phyloP scores from a whole-genome alignment of 2,113 vertebrate species.

The Hiodon alosoides region DNA sequence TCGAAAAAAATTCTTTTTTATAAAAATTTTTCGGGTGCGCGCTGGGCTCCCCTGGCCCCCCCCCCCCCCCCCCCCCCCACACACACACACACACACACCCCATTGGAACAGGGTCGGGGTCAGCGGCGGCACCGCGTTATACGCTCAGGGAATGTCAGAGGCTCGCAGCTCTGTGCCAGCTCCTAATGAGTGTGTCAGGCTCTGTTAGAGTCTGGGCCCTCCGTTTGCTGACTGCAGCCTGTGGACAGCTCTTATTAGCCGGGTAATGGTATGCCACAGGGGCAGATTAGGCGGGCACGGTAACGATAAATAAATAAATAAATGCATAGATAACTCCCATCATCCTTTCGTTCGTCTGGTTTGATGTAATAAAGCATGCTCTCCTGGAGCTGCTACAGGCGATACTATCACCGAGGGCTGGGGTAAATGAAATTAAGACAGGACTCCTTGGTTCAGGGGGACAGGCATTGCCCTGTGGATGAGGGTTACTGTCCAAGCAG shows the following conservation, averaged over 20 bases:
- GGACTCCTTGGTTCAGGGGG: background rate
- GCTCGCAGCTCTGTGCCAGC: constrained; percentile 58
- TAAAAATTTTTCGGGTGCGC: too few relatives aligned
- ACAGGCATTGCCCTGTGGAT: background rate
- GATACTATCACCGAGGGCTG: background rate
- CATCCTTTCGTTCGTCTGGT: constrained; percentile 21
- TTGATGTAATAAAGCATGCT: constrained; percentile 19
- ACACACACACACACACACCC: background rate
- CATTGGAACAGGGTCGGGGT: background rate
- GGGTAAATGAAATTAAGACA: constrained; percentile 17
- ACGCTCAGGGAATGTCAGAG: constrained; percentile 12
- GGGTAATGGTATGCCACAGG: constrained; percentile 65
- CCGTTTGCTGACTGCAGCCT: constrained; percentile 52
- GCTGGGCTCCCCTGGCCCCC: too few relatives aligned
- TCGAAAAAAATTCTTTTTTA: too few relatives aligned
- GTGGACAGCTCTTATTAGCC: constrained; percentile 73
- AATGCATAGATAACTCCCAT: background rate
- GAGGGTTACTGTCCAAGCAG: background rate
- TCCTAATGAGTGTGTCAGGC: constrained; percentile 72
- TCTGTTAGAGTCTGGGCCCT: constrained; percentile 58
- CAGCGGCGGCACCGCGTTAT: constrained; percentile 6
- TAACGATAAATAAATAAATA: background rate
- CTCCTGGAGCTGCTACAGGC: background rate
- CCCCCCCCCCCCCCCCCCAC: background rate
- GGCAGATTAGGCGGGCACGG: constrained; percentile 48